A percentile compares a stretch with the other conserved stretches of the same genome.
Conservation (phyloP, 2,888 invertebrate species). For the Mesorhabditis sp. region DNA sequence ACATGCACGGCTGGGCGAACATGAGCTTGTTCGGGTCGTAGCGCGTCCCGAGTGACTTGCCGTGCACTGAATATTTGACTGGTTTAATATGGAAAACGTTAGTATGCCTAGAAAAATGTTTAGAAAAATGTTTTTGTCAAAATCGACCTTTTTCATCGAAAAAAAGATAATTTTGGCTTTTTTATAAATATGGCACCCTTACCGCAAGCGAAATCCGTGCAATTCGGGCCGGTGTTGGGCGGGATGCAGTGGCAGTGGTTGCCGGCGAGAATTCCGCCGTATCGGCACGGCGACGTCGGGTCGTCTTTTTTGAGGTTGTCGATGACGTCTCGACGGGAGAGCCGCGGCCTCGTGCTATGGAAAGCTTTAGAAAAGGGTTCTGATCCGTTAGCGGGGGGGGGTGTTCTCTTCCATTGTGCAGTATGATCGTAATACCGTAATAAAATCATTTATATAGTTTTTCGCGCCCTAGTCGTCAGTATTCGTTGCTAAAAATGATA, state of each 20-base stretch:
- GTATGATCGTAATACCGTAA: too few relatives aligned
- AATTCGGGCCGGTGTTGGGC: constrained; percentile 41
- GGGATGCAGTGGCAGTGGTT: constrained; percentile 42
- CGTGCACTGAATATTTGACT: constrained; percentile 35
- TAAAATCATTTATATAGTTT: too few relatives aligned
- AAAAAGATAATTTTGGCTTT: background rate
- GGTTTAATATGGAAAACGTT: background rate
- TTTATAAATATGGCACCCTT: background rate
- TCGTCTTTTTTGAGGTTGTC: constrained; percentile 32
- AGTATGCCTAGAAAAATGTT: background rate
- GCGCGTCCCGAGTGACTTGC: constrained; percentile 42
- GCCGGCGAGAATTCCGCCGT: constrained; percentile 34
- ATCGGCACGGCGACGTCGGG: constrained; percentile 28
- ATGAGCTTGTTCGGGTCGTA: constrained; percentile 45
- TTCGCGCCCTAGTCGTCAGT: too few relatives aligned
- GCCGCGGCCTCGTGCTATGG: background rate
- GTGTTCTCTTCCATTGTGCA: too few relatives aligned
- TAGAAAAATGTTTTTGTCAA: background rate
- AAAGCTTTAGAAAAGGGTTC: too few relatives aligned
- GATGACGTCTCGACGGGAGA: constrained; percentile 19
- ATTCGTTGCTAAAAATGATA: too few relatives aligned
- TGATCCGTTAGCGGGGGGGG: too few relatives aligned
- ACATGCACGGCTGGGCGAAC: constrained; percentile 44
- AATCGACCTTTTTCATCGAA: background rate
- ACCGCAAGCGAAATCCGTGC: constrained; percentile 49